These are phyloP conservation scores for Ommatoiulus sabulosus DNA, from an alignment of 2,888 invertebrate species.

Conservation along the genomic window DNA sequence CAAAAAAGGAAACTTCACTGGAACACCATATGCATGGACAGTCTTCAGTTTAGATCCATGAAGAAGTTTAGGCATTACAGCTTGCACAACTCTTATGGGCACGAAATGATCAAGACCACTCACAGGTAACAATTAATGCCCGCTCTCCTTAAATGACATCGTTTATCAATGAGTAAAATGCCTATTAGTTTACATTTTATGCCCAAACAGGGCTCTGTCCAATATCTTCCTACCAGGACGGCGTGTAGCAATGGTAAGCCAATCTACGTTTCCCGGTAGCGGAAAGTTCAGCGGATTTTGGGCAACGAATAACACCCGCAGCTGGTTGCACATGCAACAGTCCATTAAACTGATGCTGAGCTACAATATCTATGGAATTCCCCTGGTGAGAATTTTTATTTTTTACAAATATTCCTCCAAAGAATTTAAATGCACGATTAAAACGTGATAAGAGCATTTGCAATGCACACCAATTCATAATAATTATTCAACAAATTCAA, in stretches of 20 bases:
- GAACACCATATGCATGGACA: constrained; percentile 67
- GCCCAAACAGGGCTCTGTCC: constrained; percentile 49
- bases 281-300: constrained; percentile 56
- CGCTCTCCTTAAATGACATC: background rate
- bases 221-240: constrained; percentile 27
- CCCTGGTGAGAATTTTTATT: constrained; percentile 58
- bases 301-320: constrained; percentile 50
- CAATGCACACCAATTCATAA: background rate
- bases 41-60: constrained; percentile 61
- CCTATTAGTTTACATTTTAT: constrained; percentile 23
- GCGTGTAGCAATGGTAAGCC: constrained; percentile 50
- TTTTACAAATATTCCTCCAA: too few species aligned
- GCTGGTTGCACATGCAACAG: constrained; percentile 60
- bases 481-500: background rate
- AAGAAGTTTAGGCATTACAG: constrained; percentile 65
- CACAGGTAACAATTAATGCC: constrained; percentile 49
- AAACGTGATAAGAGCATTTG: too few species aligned
- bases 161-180: background rate
- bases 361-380: constrained; percentile 66
- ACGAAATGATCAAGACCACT: constrained; percentile 63
- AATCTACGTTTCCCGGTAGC: constrained; percentile 56
- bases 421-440: too few species aligned
- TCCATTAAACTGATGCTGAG: constrained; percentile 62
- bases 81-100: constrained; percentile 67
- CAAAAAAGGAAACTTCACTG: constrained; percentile 59